A percentile compares a stretch with the other conserved stretches of the same genome.
Conservation (phyloP, 64 coral and sea anemone genomes). For the Exaiptasia diaphana region DNA sequence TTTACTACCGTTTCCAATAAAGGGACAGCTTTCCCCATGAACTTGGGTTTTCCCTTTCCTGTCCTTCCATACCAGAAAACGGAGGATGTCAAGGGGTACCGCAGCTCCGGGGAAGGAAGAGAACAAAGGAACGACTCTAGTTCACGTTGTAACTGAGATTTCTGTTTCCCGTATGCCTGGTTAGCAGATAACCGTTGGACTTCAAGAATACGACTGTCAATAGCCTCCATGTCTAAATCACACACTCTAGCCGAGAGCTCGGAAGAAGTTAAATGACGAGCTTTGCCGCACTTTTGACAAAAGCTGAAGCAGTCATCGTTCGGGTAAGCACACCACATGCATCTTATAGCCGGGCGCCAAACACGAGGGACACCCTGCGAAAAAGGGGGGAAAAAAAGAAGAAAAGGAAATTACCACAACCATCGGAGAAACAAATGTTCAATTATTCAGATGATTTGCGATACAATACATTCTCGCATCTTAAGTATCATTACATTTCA, state of each 20-base stretch:
- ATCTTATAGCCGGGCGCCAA: background rate
- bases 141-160: background rate
- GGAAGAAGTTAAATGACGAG: background rate
- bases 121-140: background rate
- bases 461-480: too few relatives aligned
- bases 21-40: background rate
- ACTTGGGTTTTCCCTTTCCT: slow-evolving; percentile 16
- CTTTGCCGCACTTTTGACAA: background rate
- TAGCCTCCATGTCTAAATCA: background rate
- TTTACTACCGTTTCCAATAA: background rate
- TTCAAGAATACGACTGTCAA: background rate
- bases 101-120: background rate
- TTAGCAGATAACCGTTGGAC: background rate
- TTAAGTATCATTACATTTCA: too few relatives aligned
- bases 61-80: slow-evolving; percentile 47
- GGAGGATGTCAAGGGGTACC: background rate
- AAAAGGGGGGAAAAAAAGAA: too few relatives aligned
- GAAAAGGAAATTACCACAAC: too few relatives aligned
- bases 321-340: background rate
- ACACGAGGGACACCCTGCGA: too few relatives aligned
- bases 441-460: too few relatives aligned
- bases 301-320: background rate
- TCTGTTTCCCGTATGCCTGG: slow-evolving; percentile 7
- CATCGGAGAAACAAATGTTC: too few relatives aligned
- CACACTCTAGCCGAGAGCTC: background rate